Evolutionary conservation across 2,113 vertebrate genomes (phyloP), one percentile per base, ranked within the genome.

Genomic region (Cacatua alba): DNA sequence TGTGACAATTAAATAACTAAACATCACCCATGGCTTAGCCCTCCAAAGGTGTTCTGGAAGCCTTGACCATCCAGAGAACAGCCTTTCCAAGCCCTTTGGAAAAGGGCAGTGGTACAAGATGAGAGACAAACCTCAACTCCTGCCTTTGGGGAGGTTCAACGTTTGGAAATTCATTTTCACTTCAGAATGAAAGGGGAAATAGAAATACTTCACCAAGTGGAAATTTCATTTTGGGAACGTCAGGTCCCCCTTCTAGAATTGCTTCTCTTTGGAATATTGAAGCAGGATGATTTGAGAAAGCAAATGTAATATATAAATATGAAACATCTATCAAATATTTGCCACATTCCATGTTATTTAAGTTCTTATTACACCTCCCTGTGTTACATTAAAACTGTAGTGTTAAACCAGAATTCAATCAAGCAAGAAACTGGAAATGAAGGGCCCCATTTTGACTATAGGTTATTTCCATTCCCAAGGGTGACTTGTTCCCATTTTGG

Each of bases 281-380:
- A 48, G 82, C 53, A 70, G 67, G n/a, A 44, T 59, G 79, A 88
- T 90, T 69, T 90, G 63, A 44, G 72, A 90, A 60, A 86, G 75
- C 29, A 82, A 90, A 85, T 79, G 51, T 52, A 62, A 93, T 84
- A 65, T 48, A 80, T 88, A 93, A 93, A 94, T 83, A 88, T 77
- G 72, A 65, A 94, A 72, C 31, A 57, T 20, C 53, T 48, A 13
- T 88, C 24, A 92, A 94, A 88, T 71, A 79, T 46, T 80, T 41
- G 93, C 82, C 70, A 41, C 16, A 11, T 52, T 76, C 43, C 69
- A 8, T 76, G 24, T 76, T 70, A 79, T 39, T 93, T 28, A 75
- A 91, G 91, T 90, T 78, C 82, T 63, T 83, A 37, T 78, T 96
- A 41, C 46, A 70, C 59, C 55, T 71, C 64, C 18, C 51, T 48